Conservation (phyloP, 1,140 invertebrate species). For the Bombus terrestris region DNA sequence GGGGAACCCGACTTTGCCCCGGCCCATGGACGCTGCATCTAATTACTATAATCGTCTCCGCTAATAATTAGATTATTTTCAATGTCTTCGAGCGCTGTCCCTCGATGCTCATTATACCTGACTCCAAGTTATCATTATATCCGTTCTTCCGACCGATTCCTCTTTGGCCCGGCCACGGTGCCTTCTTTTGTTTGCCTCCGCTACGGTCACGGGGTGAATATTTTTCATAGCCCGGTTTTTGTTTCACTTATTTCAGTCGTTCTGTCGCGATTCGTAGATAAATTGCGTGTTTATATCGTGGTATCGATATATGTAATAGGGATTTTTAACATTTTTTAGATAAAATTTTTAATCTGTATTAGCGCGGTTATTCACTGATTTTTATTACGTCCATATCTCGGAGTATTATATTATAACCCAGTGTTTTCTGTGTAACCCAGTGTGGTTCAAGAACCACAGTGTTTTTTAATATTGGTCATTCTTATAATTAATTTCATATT, state of each 20-base stretch:
- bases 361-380: too few species aligned
- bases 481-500: too few species aligned
- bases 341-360: too few species aligned
- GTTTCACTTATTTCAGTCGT: neutral
- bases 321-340: neutral
- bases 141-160: slow-evolving; percentile 31
- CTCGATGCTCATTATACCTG: slow-evolving; percentile 54
- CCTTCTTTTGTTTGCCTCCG: slow-evolving; percentile 18
- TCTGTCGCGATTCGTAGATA: neutral
- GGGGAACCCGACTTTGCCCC: slow-evolving; percentile 1
- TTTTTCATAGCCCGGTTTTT: neutral
- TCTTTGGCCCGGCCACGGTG: neutral
- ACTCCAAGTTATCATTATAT: slow-evolving; percentile 69
- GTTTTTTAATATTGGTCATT: too few species aligned
- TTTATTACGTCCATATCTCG: too few species aligned
- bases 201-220: neutral
- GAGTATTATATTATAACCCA: too few species aligned
- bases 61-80: slow-evolving; percentile 74
- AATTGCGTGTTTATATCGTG: neutral
- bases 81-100: slow-evolving; percentile 61
- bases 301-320: neutral
- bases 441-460: too few species aligned
- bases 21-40: slow-evolving; percentile 45
- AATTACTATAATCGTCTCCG: slow-evolving; percentile 71
- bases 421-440: too few species aligned